A percentile compares a stretch with the other conserved stretches of the same genome.
Conservation (phyloP, 2,113 vertebrate species). For the Ptychochromis oligacanthus region DNA sequence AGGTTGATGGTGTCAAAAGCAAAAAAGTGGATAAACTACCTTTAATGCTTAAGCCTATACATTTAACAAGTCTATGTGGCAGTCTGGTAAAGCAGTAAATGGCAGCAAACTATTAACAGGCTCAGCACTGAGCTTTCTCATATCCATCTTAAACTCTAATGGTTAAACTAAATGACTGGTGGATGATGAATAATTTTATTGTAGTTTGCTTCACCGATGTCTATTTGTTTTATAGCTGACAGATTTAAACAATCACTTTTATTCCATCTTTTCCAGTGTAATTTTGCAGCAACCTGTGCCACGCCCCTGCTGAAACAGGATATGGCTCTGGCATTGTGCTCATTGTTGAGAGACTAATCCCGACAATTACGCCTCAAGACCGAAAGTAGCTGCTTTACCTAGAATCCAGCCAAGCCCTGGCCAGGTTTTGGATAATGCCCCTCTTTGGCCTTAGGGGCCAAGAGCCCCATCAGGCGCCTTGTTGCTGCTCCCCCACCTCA, state of each 20-base stretch:
- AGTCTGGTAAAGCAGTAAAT: not conserved
- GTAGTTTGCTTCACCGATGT: not conserved
- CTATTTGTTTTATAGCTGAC: slow-evolving; percentile 25
- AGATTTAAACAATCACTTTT: slow-evolving; percentile 38
- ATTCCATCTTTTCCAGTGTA: slow-evolving; percentile 54
- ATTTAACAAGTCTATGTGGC: not conserved
- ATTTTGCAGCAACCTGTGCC: slow-evolving; percentile 48
- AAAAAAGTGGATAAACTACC: slow-evolving; percentile 13
- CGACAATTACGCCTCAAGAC: slow-evolving; percentile 75
- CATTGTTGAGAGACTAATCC: slow-evolving; percentile 78
- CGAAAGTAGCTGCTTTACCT: slow-evolving; percentile 68
- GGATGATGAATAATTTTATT: not conserved
- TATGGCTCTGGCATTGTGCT: slow-evolving; percentile 70
- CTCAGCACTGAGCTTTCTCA: not conserved
- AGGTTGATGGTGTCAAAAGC: not conserved
- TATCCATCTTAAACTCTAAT: not conserved
- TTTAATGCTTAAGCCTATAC: slow-evolving; percentile 8
- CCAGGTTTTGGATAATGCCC: slow-evolving; percentile 47
- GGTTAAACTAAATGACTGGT: not conserved
- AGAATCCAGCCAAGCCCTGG: slow-evolving; percentile 44
- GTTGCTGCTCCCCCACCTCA: slow-evolving; percentile 28
- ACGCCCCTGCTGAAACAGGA: slow-evolving; percentile 75
- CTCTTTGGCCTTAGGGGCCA: slow-evolving; percentile 39
- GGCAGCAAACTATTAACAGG: not conserved
- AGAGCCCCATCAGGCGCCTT: slow-evolving; percentile 19